Base-by-base conservation (phyloP, 1,140 invertebrate species). In the Eupeodes corollae region DNA sequence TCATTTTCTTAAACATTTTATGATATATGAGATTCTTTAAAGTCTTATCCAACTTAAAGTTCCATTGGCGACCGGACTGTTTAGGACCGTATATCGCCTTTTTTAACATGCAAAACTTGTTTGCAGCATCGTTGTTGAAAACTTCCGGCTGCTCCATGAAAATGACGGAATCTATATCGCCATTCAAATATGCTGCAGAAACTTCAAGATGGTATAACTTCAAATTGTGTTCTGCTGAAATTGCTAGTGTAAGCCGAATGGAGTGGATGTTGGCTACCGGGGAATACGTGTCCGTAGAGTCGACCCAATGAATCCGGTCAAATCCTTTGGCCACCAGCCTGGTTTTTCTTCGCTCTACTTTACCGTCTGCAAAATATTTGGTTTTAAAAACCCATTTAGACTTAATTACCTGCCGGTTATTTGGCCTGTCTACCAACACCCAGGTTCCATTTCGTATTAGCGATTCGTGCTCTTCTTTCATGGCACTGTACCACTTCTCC, bases 61-160 rank as follows among this genome's bases (percentile, higher is more conserved):
- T 59, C 61, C 55, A 65, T 19, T 45, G 33, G 41, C 48, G 45
- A 13, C 57, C 47, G 2, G 66, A 57, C 39, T 69, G 66, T 46
- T 70, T 68, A 10, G 70, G 44, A 5, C 68, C 67, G 56, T 71
- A 69, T 18, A 69, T 41, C 9, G 63, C 39, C 32, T 64, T 67
- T 8, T 65, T 55, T 3, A 67, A 44, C 15, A 21, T 47, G 41
- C 57, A 65, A 9, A 63, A 56, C 55, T 55, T 39, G 16, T 49
- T 16, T 46, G 43, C 34, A 13, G 16, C 42, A 5, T 13, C 13
- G 21, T 15, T 32, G 21, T 42, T 13, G 19, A 18, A 42, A 8
- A 55, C 54, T 33, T 65, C 53, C 38, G 71, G 69, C 47, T 61
- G 57, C 16, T 57, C 42, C 60, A 69, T 63, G 44, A 54, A 72